Evolutionary conservation across 2,113 vertebrate genomes (phyloP).

Genomic region (Catharus minimus): DNA sequence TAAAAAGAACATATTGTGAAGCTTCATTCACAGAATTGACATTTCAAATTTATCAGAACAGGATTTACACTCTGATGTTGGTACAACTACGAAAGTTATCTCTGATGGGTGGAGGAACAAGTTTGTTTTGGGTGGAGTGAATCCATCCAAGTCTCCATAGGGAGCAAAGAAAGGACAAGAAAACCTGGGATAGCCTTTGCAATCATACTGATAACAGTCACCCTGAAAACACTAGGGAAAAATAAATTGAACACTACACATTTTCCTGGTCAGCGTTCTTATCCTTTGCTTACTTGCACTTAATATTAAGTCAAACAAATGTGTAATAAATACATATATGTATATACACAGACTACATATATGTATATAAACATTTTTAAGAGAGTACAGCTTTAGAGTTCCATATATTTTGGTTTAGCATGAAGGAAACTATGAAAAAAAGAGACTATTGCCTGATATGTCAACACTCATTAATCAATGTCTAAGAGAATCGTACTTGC

Average conservation of each 20-base stretch:
- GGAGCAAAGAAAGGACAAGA: neutral
- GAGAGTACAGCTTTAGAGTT: neutral
- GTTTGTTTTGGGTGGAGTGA: slow-evolving; percentile 30
- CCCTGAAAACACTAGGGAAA: neutral
- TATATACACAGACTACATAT: neutral
- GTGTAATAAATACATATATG: neutral
- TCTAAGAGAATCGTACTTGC: neutral
- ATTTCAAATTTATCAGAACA: slow-evolving; percentile 44
- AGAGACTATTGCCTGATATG: neutral
- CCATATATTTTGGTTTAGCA: neutral
- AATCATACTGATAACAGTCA: neutral
- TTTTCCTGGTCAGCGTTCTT: neutral
- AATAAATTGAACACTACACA: neutral
- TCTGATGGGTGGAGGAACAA: slow-evolving; percentile 16
- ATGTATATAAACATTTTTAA: neutral
- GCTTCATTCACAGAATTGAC: slow-evolving; percentile 39
- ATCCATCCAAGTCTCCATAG: slow-evolving; percentile 16
- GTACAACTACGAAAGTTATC: slow-evolving; percentile 33
- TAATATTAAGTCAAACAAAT: neutral
- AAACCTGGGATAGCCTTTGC: slow-evolving; percentile 31
- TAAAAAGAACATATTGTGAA: slow-evolving; percentile 41
- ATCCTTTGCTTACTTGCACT: neutral
- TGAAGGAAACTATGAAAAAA: neutral
- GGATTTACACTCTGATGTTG: slow-evolving; percentile 11
- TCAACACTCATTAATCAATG: neutral